Base-by-base conservation (phyloP, 2,797 vertebrate species). In the Malurus leucopterus region DNA sequence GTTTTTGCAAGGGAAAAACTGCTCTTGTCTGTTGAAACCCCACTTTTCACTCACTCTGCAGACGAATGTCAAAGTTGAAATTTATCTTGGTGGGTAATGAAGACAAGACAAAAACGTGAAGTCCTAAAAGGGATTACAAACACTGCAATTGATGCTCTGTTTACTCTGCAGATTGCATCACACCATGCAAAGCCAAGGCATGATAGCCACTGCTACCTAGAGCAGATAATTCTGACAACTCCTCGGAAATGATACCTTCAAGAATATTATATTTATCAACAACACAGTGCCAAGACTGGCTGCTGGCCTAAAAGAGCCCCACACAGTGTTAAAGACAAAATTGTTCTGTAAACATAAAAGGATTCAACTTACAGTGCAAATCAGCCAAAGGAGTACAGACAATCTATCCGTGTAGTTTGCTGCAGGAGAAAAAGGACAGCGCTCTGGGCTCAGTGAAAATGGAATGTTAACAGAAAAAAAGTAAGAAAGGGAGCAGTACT, bases 1-100 rank as follows among this genome's bases (percentile, higher is more conserved):
- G 16, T 8, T 88, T 94, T 86, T 84, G 34, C 7, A 58, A 89
- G 32, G 75, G 70, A 94, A 93, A 92, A 78, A 93, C 21, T 54
- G 8, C 51, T 43, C 80, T 76, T 4, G 2, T n/a, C n/a, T 69
- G 46, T 20, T 47, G 53, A 93, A 95, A 84, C 44, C 8, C 43
- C 69, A 27, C 63, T 95, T 96, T 82, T 93, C 32, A 68, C 57
- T 86, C 74, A 23, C 14, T 63, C 34, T 86, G 41, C 32, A 46
- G 34, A 62, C 16, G 24, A 90, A 95, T 83, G 88, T 91, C 84
- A 89, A 58, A 91, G 80, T 62, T 93, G 90, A 95, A 86, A 82
- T 83, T 76, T 50, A 73, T 83, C 70, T 86, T 81, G 59, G 44
- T 74, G 36, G 65, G 51, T 76, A 93, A 83, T 78, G 70, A 91